Conservation (phyloP, 2,113 vertebrate genomes). For the Rhagologus leucostigma region DNA sequence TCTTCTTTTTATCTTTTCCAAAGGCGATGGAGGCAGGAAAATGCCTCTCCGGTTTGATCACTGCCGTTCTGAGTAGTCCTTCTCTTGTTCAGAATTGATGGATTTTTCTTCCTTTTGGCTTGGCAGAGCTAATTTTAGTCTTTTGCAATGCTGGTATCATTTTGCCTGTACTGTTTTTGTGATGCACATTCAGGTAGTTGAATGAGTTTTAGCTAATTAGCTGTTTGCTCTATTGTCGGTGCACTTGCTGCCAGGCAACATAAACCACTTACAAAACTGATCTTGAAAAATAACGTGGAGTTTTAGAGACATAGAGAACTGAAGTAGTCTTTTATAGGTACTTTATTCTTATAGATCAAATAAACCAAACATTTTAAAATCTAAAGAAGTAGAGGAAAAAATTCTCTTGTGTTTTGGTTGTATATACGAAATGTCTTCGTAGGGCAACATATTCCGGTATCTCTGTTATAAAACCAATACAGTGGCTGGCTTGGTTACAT, state of each 20-base stretch:
- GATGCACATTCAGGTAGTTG: background rate
- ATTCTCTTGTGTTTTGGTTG: background rate
- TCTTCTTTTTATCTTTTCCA: background rate
- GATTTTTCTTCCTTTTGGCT: background rate
- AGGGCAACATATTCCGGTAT: background rate
- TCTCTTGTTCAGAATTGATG: background rate
- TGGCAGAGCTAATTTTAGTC: background rate
- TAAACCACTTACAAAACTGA: background rate
- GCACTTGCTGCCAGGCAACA: background rate
- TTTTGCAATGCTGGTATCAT: background rate
- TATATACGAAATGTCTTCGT: background rate
- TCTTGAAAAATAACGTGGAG: background rate
- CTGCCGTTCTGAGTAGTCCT: background rate
- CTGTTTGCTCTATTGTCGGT: background rate
- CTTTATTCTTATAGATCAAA: background rate
- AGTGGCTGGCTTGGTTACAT: background rate
- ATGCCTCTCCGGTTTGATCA: background rate
- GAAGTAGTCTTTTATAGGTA: background rate
- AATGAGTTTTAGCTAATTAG: background rate
- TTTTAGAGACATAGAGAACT: background rate
- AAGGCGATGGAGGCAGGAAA: background rate
- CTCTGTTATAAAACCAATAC: background rate
- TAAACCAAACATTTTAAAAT: slow-evolving; percentile 23
- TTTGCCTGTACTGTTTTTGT: background rate
- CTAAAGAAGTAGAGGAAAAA: background rate